phyloP scores from a whole-genome alignment of 2,797 vertebrate genomes.

The Melanotaenia pygmaea region DNA sequence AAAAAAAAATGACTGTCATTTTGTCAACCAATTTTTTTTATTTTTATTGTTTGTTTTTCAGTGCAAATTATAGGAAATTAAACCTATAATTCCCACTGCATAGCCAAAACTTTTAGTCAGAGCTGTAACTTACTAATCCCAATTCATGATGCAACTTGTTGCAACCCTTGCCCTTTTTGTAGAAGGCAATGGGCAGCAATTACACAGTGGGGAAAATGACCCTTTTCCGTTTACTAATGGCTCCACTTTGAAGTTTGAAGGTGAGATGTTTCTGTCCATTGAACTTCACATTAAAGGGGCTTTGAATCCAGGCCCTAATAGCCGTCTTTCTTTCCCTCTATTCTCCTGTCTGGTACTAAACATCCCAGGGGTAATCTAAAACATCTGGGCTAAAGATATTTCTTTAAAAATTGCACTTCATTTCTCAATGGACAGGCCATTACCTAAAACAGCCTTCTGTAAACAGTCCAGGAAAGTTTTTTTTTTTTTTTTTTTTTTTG shows the following conservation, averaged over 20 bases:
- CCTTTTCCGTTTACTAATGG: conserved; percentile 32
- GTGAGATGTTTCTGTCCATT: conserved; percentile 48
- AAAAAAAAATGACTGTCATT: too few relatives aligned
- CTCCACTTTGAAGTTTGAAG: conserved; percentile 55
- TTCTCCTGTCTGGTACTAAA: conserved; percentile 16
- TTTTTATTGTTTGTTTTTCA: too few relatives aligned
- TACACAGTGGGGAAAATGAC: conserved; percentile 16
- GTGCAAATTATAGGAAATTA: too few relatives aligned
- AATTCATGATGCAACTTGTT: conserved; percentile 31
- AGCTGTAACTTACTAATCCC: neutral
- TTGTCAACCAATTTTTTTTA: too few relatives aligned
- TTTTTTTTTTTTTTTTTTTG: neutral
- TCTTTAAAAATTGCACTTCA: conserved; percentile 45
- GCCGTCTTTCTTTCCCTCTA: conserved; percentile 7
- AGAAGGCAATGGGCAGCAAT: conserved; percentile 15
- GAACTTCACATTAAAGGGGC: conserved; percentile 50
- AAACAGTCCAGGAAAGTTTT: conserved; percentile 8
- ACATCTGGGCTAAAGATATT: conserved; percentile 61
- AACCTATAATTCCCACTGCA: neutral
- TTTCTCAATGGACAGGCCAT: conserved; percentile 31
- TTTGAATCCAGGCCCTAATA: conserved; percentile 38
- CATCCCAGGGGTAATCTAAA: conserved; percentile 54
- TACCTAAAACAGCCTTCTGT: conserved; percentile 37
- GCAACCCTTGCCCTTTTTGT: conserved; percentile 30
- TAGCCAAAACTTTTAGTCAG: neutral